Evolutionary conservation across 2,797 vertebrate species (phyloP).

Genomic region (Synaphobranchus kaupii): DNA sequence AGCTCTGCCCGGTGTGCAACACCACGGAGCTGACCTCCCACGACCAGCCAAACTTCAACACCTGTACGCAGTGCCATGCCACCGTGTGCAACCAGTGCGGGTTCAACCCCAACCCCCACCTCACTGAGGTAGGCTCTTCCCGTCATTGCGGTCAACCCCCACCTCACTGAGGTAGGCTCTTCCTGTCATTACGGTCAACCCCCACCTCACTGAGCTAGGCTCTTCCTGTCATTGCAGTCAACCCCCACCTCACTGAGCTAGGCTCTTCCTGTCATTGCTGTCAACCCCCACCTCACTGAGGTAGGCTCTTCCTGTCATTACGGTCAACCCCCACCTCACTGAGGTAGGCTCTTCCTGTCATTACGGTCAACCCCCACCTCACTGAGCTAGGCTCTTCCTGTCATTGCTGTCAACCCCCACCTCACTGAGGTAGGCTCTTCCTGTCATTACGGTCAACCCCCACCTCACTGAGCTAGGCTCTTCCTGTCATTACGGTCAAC

Average conservation of each 20-base stretch:
- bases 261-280: neutral
- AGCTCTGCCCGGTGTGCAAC: conserved; percentile 97
- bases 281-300: neutral
- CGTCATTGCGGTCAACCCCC: neutral
- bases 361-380: neutral
- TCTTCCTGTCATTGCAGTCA: neutral
- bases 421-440: neutral
- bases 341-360: neutral
- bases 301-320: neutral
- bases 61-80: conserved; percentile 92
- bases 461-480: conserved; percentile 92
- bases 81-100: conserved; percentile 98
- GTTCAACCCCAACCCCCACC: conserved; percentile 98
- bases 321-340: too few species aligned
- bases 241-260: neutral
- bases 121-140: conserved; percentile 85
- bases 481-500: neutral
- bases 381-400: neutral
- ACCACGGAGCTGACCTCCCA: conserved; percentile 89
- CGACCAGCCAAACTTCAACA: conserved; percentile 88
- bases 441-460: conserved; percentile 70
- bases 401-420: neutral
- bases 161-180: neutral
- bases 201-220: neutral
- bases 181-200: neutral